Conservation (phyloP, 2,797 vertebrate genomes). For the Amphiprion clarkii region DNA sequence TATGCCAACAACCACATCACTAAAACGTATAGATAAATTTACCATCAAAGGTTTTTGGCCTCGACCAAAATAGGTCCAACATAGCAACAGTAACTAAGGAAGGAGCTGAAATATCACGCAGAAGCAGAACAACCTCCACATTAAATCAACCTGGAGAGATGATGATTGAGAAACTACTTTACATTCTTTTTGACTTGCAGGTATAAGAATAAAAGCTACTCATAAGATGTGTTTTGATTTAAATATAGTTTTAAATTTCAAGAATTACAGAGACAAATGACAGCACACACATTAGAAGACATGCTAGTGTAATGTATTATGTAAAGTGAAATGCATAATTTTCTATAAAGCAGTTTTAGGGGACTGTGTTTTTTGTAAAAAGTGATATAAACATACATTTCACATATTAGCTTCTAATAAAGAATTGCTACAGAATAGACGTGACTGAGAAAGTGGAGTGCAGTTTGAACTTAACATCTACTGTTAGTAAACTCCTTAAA, state of each 20-base stretch:
- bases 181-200: background rate
- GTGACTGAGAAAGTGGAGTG: too few relatives aligned
- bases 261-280: too few relatives aligned
- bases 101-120: background rate
- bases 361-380: too few relatives aligned
- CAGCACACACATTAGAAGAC: background rate
- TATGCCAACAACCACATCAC: too few relatives aligned
- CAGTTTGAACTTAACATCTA: background rate
- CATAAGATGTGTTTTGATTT: too few relatives aligned
- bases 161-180: background rate
- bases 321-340: too few relatives aligned
- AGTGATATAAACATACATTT: background rate
- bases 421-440: too few relatives aligned
- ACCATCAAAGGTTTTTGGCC: background rate
- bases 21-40: background rate
- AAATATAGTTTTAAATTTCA: too few relatives aligned
- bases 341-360: too few relatives aligned
- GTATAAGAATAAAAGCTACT: too few relatives aligned
- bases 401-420: too few relatives aligned
- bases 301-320: background rate
- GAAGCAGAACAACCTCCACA: background rate
- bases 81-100: background rate
- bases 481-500: background rate
- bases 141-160: background rate
- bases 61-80: background rate